These are phyloP conservation scores for Lepus townsendii DNA, from an alignment of 2,797 vertebrate genomes.

Conservation along the genomic window DNA sequence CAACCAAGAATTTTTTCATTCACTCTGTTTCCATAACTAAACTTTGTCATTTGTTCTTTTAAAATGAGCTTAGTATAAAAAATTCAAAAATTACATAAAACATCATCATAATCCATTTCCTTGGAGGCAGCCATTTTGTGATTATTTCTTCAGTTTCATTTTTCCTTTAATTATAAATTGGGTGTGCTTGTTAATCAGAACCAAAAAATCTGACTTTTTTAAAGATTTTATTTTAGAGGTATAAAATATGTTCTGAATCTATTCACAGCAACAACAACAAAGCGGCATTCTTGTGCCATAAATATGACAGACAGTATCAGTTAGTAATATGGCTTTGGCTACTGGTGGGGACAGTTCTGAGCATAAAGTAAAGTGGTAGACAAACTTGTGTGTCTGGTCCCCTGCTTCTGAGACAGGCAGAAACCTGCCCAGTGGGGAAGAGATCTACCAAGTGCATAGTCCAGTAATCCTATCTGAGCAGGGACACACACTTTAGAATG, in stretches of 20 bases:
- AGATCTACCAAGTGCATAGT: background rate
- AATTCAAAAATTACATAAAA: slow-evolving; percentile 58
- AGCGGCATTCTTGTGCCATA: background rate
- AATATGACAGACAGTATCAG: slow-evolving; percentile 41
- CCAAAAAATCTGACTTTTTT: background rate
- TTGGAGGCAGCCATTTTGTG: slow-evolving; percentile 32
- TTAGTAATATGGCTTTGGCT: background rate
- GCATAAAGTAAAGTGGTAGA: slow-evolving; percentile 21
- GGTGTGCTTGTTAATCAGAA: slow-evolving; percentile 21
- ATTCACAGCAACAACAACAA: slow-evolving; percentile 15
- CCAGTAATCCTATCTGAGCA: background rate
- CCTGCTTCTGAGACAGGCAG: background rate
- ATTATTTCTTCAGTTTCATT: slow-evolving; percentile 62
- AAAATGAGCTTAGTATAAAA: slow-evolving; percentile 64
- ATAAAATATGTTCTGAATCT: slow-evolving; percentile 51
- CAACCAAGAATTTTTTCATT: slow-evolving; percentile 18
- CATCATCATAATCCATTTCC: slow-evolving; percentile 13
- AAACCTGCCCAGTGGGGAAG: background rate
- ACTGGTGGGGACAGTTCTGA: background rate
- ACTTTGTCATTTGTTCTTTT: slow-evolving; percentile 26
- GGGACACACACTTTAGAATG: background rate
- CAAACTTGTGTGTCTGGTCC: background rate
- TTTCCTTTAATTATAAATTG: slow-evolving; percentile 60
- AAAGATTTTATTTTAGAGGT: slow-evolving; percentile 66
- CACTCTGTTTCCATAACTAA: slow-evolving; percentile 10